Conservation (phyloP, 92 coral and sea anemone genomes). For the Ricordea florida region DNA sequence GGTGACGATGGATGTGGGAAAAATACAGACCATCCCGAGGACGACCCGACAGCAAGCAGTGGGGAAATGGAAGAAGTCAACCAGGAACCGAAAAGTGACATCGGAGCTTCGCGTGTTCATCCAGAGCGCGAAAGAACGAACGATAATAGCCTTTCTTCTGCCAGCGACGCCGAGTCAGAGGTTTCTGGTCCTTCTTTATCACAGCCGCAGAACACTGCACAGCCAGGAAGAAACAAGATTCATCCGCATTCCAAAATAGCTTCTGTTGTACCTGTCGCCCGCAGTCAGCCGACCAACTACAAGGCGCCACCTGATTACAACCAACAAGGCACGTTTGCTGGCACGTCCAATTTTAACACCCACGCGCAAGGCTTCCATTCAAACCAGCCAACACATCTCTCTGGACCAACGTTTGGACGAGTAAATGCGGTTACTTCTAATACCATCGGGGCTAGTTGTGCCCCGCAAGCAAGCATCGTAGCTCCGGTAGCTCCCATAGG, state of each 20-base stretch:
- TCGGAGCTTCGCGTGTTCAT: too few species aligned
- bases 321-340: constrained; percentile 18
- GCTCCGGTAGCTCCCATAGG: neutral
- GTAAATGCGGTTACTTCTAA: neutral
- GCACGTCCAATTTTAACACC: constrained; percentile 4
- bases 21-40: neutral
- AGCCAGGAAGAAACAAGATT: constrained; percentile 12
- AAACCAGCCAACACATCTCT: constrained; percentile 5
- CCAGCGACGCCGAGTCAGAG: neutral
- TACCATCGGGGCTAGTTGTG: neutral
- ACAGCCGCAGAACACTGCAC: constrained; percentile 8
- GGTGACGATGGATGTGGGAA: neutral
- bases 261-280: constrained; percentile 33
- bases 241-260: constrained; percentile 35
- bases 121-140: neutral
- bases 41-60: neutral
- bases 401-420: constrained; percentile 3
- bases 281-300: constrained; percentile 23
- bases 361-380: constrained; percentile 1
- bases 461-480: neutral
- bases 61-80: neutral
- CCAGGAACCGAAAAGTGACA: neutral
- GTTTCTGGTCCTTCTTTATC: neutral
- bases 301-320: neutral
- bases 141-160: neutral